Evolutionary conservation across 2,888 invertebrate genomes (phyloP), one percentile per base, ranked within the genome.

Genomic region (Aproaerema taeniolella): DNA sequence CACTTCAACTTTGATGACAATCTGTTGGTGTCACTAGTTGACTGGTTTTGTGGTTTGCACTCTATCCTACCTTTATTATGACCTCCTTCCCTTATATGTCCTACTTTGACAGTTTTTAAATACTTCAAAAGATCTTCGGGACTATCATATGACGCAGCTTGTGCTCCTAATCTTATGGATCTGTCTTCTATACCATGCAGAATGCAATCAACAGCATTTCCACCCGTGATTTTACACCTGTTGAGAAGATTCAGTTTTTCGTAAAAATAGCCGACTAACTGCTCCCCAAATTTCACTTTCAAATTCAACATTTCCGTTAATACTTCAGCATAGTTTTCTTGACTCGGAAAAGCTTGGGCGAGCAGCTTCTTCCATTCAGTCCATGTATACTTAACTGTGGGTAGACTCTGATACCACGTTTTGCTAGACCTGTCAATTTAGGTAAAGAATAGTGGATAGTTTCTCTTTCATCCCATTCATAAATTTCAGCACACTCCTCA

Each of bases 151-250:
- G 9, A n/a, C 8, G 24, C 39, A 8, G 33, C 39, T 16, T 39
- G 14, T 7, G 33, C 39, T 5, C 33, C 33, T 24, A 17, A 14
- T 15, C 29, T 26, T 12, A 39, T 15, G 1, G 16, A 15, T 9
- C 39, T 32, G 26, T 39, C 33, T 10, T 39, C 39, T 33, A 39
- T 31, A 6, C 39, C 38, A 12, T 31, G 12, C 15, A 38, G 9
- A 9, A 38, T 38, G 14, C 31, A 31, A 20, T 38, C 38, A n/a
- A 38, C 20, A 3, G 38, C 38, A 5, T 20, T 8, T 17, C 20
- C 31, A 2, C 31, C 38, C 3, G 11, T 16, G 8, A 38, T 31
- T 10, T 12, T 14, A 17, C 30, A 30, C 2, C 30, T 3, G 9
- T 30, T 30, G 6, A 30, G 9, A 7, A 13, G 12, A 2, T 8